Evolutionary conservation across 2,797 vertebrate genomes (phyloP), one percentile per base, ranked within the genome.

Genomic region (Catamblyrhynchus diadema): DNA sequence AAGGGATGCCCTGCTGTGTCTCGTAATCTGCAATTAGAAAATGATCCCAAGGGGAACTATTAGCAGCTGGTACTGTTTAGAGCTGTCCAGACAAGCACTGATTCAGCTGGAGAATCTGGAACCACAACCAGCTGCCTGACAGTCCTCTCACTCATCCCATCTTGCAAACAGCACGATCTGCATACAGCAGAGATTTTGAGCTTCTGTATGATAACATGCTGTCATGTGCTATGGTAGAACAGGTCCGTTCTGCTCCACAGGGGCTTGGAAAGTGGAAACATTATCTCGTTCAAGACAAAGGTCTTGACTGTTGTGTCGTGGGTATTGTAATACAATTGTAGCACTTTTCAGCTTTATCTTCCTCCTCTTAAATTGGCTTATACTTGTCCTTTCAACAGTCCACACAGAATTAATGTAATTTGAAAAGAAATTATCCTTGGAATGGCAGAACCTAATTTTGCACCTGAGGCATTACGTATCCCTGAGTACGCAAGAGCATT

Each of bases 91-190:
- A 86, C 92, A 79, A 67, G 60, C 41, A 71, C 37, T 81, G 88
- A 86, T 75, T 93, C 66, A 86, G 33, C 86, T 77, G 74, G 60
- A 90, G 82, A n/a, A 83, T 88, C 81, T 86, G 87, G 82, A 95
- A 95, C 87, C 28, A 39, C 87, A 93, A 67, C 57, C 61, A 67
- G 60, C 79, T 57, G 70, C 39, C 64, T 82, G 57, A 64, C 44
- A 90, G 88, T 48, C 41, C 17, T 80, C 44, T 77, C 33, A n/a
- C 41, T 72, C 60, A 82, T 42, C 80, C 22, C 32, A 8, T 66
- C 66, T 62, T 81, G 60, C 77, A 45, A 70, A 82, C 32, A 77
- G 87, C 48, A 91, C 60, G 45, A 81, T 67, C 84, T 78, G 74
- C 80, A 30, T 9, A 17, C 22, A 74, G 70, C 32, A 89, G 92